Percentiles rank a stretch among this genome's conserved stretches.
Evolutionary conservation across 2,113 vertebrate species (phyloP).

Genomic region (Chaetodon trifascialis): DNA sequence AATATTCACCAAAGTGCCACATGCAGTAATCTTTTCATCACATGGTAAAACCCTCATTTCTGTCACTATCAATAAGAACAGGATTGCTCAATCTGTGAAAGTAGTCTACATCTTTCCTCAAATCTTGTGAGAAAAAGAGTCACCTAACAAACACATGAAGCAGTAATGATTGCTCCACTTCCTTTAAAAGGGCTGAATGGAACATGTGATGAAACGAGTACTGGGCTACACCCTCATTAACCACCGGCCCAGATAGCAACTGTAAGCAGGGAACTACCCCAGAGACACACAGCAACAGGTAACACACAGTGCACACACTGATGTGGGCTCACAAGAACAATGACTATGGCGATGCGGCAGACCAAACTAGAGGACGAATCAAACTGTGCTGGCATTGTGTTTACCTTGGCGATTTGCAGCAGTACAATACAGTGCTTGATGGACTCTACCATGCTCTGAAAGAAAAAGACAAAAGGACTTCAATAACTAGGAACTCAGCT

Average conservation of each 20-base stretch:
- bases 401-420: conserved; percentile 99
- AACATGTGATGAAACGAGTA: conserved; percentile 77
- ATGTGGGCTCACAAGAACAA: conserved; percentile 43
- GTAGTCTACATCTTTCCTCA: background rate
- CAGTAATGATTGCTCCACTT: conserved; percentile 53
- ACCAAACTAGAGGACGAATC: background rate
- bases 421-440: conserved; percentile 99
- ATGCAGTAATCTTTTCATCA: conserved; percentile 73
- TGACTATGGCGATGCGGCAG: conserved; percentile 33
- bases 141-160: conserved; percentile 44
- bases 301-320: conserved; percentile 36
- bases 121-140: background rate
- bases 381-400: conserved; percentile 17
- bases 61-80: background rate
- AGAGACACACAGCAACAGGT: conserved; percentile 22
- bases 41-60: conserved; percentile 41
- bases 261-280: conserved; percentile 65
- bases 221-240: conserved; percentile 65
- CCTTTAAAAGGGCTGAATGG: conserved; percentile 47
- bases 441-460: conserved; percentile 99
- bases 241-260: conserved; percentile 54
- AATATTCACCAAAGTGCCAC: conserved; percentile 35
- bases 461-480: conserved; percentile 65
- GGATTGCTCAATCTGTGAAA: background rate
- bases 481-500: background rate